phyloP scores from a whole-genome alignment of 2,888 invertebrate genomes.

The Troides helena region DNA sequence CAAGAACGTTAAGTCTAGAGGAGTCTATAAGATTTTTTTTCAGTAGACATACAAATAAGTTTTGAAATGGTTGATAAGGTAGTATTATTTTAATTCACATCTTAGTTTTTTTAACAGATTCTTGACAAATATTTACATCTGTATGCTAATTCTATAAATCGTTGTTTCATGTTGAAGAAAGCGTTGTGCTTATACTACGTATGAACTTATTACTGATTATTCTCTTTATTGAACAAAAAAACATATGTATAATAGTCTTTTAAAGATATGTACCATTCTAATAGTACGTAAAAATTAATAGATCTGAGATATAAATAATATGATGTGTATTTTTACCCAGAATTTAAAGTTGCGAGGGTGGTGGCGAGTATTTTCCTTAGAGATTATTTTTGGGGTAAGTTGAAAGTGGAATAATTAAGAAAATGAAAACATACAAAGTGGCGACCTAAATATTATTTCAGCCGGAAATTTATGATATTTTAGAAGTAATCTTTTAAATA shows the following conservation, averaged over 20 bases:
- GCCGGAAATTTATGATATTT: constrained; percentile 10
- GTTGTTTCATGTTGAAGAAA: neutral
- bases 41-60: neutral
- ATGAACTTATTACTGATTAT: too few species aligned
- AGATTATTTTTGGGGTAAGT: constrained; percentile 8
- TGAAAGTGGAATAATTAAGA: constrained; percentile 10
- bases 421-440: constrained; percentile 8
- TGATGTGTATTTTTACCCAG: neutral
- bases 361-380: constrained; percentile 4
- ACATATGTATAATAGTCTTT: too few species aligned
- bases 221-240: too few species aligned
- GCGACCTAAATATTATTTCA: constrained; percentile 12
- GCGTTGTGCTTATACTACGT: neutral
- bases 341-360: neutral
- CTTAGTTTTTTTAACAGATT: neutral
- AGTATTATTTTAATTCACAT: neutral
- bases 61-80: neutral
- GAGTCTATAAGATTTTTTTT: neutral
- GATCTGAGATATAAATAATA: neutral
- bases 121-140: neutral
- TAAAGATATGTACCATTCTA: neutral
- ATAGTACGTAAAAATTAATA: neutral
- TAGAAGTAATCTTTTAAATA: neutral
- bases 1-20: neutral
- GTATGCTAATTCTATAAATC: neutral